These are phyloP conservation scores for Alfaro cultratus DNA, from an alignment of 2,797 vertebrate genomes.

Conservation along the genomic window DNA sequence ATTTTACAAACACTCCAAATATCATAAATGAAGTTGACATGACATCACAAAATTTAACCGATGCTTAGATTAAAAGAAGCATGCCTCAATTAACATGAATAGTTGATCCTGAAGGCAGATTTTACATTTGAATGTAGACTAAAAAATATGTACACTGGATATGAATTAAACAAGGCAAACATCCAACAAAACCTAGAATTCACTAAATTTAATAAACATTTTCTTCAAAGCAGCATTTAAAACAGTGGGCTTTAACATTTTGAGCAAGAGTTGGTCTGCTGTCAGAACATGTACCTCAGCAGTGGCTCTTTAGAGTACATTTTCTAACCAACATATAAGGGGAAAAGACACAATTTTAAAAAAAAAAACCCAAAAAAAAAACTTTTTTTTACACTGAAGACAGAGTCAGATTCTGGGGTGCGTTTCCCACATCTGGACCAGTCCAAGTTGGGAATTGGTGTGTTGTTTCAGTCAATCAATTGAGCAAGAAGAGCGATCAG, in stretches of 20 bases:
- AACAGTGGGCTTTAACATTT: background rate
- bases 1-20: background rate
- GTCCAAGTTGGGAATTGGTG: constrained; percentile 6
- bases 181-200: background rate
- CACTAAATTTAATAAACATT: constrained; percentile 1
- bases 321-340: background rate
- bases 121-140: background rate
- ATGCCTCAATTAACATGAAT: background rate
- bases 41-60: background rate
- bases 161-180: background rate
- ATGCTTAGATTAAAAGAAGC: background rate
- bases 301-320: constrained; percentile 7
- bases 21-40: background rate
- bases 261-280: background rate
- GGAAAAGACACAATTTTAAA: background rate
- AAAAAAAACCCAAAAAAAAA: too few relatives aligned
- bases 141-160: background rate
- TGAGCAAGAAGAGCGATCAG: constrained; percentile 32
- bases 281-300: constrained; percentile 46
- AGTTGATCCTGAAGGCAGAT: background rate
- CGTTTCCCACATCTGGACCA: constrained; percentile 3
- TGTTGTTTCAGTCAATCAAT: constrained; percentile 16
- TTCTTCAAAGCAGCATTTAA: constrained; percentile 13
- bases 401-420: background rate
- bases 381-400: background rate